Base-by-base conservation (phyloP, 2,113 vertebrate species). In the Lethenteron camtschaticum region DNA sequence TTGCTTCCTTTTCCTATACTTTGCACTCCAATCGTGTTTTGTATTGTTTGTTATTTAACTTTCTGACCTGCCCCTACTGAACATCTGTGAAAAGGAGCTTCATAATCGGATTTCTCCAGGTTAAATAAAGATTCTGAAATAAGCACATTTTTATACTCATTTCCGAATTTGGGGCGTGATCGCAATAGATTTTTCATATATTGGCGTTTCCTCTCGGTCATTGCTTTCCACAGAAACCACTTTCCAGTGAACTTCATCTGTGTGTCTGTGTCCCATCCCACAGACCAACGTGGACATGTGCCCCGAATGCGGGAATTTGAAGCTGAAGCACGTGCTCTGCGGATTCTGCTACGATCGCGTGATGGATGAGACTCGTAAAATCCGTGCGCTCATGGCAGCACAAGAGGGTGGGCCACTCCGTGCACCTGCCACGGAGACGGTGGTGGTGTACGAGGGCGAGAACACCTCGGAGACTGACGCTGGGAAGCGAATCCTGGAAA, bases 251-350 rank as follows among this genome's bases (percentile, higher is more conserved):
- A 3, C 4, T 41, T 7, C 41, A 13, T 63, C 59, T 2, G 13
- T 18, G 13, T 63, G 13, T 63, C 59, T 63, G 13, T 57, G 13
- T 63, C 56, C 70, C 13, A 68, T 18, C 20, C 70, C 73, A 69
- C 72, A 99, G 95, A 82, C 57, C 24, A 92, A 94, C 77, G 85
- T 97, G 56, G 89, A 89, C 55, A 72, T 84, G 0, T 99, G 95
- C 77, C 84, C 75, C 12, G 85, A 88, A 73, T 99, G 95, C 75
- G 92, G 91, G 71, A 85, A 88, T 75, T 70, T 94, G 76, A 99
- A 94, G 76, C 84, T 83, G 82, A 99, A 94, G 60, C 87, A 96
- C 0, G 24, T 84, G 60, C 78, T 99, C 70, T 99, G 95, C 77
- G 84, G 84, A 71, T 87, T 83, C 72, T 99, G 95, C 78, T 95